Conservation (phyloP, 2,113 vertebrate species). For the Prietella phreatophila region DNA sequence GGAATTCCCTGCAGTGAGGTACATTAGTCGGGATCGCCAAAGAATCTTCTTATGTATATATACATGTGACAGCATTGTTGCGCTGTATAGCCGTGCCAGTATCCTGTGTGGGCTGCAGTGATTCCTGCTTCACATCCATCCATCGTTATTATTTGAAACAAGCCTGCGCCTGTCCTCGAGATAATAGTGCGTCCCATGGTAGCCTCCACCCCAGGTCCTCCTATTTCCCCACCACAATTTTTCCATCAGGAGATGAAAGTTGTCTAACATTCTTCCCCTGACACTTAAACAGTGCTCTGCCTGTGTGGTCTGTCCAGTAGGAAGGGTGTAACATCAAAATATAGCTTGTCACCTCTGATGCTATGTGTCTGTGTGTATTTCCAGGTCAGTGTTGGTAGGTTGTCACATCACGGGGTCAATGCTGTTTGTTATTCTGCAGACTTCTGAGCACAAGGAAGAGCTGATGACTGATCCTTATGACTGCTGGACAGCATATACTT, state of each 20-base stretch:
- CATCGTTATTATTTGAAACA: slow-evolving; percentile 18
- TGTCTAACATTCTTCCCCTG: slow-evolving; percentile 59
- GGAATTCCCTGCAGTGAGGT: slow-evolving; percentile 20
- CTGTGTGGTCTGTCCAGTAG: slow-evolving; percentile 65
- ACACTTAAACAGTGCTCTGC: slow-evolving; percentile 50
- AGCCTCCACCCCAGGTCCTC: slow-evolving; percentile 18
- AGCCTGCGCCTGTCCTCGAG: slow-evolving; percentile 47
- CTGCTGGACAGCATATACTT: slow-evolving; percentile 20
- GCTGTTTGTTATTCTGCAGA: slow-evolving; percentile 48
- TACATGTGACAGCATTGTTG: not conserved
- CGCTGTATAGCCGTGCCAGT: not conserved
- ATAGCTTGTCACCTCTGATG: slow-evolving; percentile 44
- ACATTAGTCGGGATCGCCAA: slow-evolving; percentile 22
- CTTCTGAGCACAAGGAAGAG: slow-evolving; percentile 25
- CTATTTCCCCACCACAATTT: slow-evolving; percentile 11
- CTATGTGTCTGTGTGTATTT: slow-evolving; percentile 40
- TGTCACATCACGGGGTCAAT: slow-evolving; percentile 44
- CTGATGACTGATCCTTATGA: slow-evolving; percentile 49
- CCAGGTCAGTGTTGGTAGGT: slow-evolving; percentile 44
- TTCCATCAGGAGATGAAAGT: slow-evolving; percentile 61
- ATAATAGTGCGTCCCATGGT: slow-evolving; percentile 34
- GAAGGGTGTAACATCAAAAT: slow-evolving; percentile 49
- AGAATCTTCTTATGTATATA: slow-evolving; percentile 56
- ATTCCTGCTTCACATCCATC: not conserved
- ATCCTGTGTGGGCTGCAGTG: slow-evolving; percentile 3